Evolutionary conservation across 2,888 invertebrate species (phyloP).

Genomic region (Punctoribates punctum): DNA sequence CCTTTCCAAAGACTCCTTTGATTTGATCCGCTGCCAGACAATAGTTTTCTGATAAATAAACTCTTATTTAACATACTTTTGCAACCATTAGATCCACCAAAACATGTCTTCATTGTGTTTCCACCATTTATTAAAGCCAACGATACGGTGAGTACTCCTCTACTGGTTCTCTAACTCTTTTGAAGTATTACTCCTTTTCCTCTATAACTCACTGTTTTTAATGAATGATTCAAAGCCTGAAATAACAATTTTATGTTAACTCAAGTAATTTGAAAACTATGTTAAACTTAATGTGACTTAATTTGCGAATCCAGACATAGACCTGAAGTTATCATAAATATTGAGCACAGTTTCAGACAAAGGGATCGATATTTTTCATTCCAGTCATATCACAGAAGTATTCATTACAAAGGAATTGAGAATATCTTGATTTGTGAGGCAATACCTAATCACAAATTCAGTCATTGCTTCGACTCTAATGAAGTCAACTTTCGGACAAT

Average conservation of each 20-base stretch:
- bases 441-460: slow-evolving; percentile 1
- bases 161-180: neutral
- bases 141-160: slow-evolving; percentile 39
- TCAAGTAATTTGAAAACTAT: no score
- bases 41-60: slow-evolving; percentile 28
- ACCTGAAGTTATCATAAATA: no score
- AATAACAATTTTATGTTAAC: no score
- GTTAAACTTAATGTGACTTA: no score
- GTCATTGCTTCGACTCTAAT: neutral
- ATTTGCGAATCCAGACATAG: no score
- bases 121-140: slow-evolving; percentile 42
- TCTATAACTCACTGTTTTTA: neutral
- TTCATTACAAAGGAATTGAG: neutral
- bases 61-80: slow-evolving; percentile 27
- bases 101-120: slow-evolving; percentile 40
- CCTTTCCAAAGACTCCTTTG: neutral
- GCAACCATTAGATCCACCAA: slow-evolving; percentile 35
- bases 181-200: neutral
- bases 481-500: slow-evolving; percentile 20
- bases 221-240: neutral
- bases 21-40: slow-evolving; percentile 9
- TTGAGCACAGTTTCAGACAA: no score
- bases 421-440: neutral
- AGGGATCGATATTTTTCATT: no score
- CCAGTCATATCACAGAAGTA: neutral